Evolutionary conservation across 1,140 invertebrate genomes (phyloP), one percentile per base, ranked within the genome.

Genomic region (Drosophila baimaii): DNA sequence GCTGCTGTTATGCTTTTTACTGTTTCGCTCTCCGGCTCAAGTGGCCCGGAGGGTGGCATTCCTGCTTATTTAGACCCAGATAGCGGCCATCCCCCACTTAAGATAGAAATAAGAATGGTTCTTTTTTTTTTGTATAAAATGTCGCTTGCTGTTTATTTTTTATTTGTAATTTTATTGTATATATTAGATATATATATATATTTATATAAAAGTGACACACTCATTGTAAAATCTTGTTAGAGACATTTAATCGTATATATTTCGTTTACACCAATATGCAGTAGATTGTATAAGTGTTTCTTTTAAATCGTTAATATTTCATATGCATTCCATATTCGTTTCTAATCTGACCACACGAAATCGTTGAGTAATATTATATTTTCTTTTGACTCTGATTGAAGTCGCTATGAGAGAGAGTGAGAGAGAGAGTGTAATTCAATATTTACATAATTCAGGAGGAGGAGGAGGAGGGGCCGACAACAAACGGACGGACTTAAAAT

Each of bases 191-290:
- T 77, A 77, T 70, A 65, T 81, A 71, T 85, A 88, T 78, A 81
- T 72, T 75, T 83, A 66, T 86, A 89, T 84, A 88, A 88, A 88
- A 89, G 84, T 89, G 84, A 88, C 84, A 88, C 84, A 81, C 80
- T 80, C 84, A 88, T 84, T 77, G 80, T 88, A 88, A 88, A 88
- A 88, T 88, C 80, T 89, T 89, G 83, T 88, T 84, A 89, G 84
- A 89, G 84, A 88, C 80, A 89, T 69, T 76, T 82, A 86, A 78
- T 76, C 51, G 78, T 69, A 68, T 63, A 56, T 65, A 58, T 77
- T 62, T 72, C 27, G 52, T 33, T 72, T 54, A 70, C 74, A 77
- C 55, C 57, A 55, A 63, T 70, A 63, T 77, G 49, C 66, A 76
- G 33, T 57, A 77, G 47, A 69, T 77, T 64, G 44, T 70, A 70